Percentiles rank a stretch among this genome's conserved stretches.
Conservation (phyloP, 2,888 invertebrate genomes). For the Archaeoteleia sp. region DNA sequence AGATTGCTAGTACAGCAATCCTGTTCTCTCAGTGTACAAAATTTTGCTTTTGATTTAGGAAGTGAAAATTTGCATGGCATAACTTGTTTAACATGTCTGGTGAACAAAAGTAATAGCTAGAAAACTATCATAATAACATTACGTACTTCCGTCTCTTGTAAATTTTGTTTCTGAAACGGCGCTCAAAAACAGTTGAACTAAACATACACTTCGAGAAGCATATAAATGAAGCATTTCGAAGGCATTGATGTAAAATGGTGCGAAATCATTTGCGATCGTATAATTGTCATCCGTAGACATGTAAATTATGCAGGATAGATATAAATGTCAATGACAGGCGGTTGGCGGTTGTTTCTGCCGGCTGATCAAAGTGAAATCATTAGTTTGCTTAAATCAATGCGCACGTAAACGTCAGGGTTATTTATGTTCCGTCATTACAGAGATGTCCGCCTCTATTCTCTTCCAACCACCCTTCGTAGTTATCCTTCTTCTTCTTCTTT, state of each 20-base stretch:
- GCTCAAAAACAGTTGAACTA: too few relatives aligned
- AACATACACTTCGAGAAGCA: too few relatives aligned
- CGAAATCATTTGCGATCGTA: conserved; percentile 50
- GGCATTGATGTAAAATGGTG: conserved; percentile 40
- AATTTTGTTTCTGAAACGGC: too few relatives aligned
- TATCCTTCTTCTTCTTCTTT: conserved; percentile 48
- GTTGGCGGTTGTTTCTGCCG: conserved; percentile 63
- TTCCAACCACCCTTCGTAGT: conserved; percentile 45
- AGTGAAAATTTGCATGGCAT: too few relatives aligned
- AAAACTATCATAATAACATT: too few relatives aligned
- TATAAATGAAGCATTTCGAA: too few relatives aligned
- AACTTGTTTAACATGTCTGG: too few relatives aligned
- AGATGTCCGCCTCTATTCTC: conserved; percentile 69
- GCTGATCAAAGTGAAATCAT: conserved; percentile 75
- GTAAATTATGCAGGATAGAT: conserved; percentile 71
- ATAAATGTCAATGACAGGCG: conserved; percentile 74
- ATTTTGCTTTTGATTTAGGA: too few relatives aligned
- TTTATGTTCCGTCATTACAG: conserved; percentile 75
- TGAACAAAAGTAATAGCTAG: too few relatives aligned
- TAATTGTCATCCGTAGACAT: conserved; percentile 73
- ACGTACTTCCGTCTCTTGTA: too few relatives aligned
- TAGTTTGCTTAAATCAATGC: conserved; percentile 76
- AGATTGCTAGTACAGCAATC: too few relatives aligned
- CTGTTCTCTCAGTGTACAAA: too few relatives aligned
- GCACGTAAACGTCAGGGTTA: conserved; percentile 75